A percentile compares a stretch with the other conserved stretches of the same genome.
phyloP scores from a whole-genome alignment of 2,888 invertebrate genomes.

The Agriopis leucophaearia region DNA sequence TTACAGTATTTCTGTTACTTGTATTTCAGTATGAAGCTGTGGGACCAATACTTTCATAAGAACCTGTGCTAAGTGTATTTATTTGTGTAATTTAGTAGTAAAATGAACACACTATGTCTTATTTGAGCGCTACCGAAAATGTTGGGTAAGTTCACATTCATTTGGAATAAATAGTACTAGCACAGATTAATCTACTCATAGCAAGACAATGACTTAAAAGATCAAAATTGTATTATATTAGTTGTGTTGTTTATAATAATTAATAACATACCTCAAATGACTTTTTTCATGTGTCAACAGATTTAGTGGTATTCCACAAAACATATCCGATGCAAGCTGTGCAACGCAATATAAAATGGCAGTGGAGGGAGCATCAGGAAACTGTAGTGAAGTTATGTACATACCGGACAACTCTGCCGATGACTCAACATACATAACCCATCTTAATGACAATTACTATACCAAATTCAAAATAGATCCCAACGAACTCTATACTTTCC shows the following conservation, averaged over 20 bases:
- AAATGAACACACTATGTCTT: constrained; percentile 85
- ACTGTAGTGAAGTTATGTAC: constrained; percentile 78
- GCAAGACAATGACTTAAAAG: background rate
- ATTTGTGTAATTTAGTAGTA: constrained; percentile 72
- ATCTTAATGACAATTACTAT: constrained; percentile 79
- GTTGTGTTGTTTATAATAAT: background rate
- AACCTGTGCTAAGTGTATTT: constrained; percentile 64
- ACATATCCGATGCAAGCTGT: constrained; percentile 82
- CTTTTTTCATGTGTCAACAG: constrained; percentile 55
- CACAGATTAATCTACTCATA: background rate
- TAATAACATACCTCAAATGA: background rate
- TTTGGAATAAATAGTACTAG: background rate
- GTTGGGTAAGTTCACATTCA: constrained; percentile 74
- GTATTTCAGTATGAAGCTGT: constrained; percentile 74
- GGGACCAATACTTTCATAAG: constrained; percentile 73
- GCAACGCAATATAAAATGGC: constrained; percentile 84
- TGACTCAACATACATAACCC: constrained; percentile 77
- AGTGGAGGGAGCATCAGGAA: constrained; percentile 77
- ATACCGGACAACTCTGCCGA: constrained; percentile 78
- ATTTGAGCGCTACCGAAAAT: constrained; percentile 85
- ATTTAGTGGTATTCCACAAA: constrained; percentile 84
- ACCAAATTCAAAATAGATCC: constrained; percentile 84
- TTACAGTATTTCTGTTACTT: constrained; percentile 63
- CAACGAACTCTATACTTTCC: constrained; percentile 82
- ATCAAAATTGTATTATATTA: background rate